Base-by-base conservation (phyloP, 2,888 invertebrate species). In the Fragum sueziense region DNA sequence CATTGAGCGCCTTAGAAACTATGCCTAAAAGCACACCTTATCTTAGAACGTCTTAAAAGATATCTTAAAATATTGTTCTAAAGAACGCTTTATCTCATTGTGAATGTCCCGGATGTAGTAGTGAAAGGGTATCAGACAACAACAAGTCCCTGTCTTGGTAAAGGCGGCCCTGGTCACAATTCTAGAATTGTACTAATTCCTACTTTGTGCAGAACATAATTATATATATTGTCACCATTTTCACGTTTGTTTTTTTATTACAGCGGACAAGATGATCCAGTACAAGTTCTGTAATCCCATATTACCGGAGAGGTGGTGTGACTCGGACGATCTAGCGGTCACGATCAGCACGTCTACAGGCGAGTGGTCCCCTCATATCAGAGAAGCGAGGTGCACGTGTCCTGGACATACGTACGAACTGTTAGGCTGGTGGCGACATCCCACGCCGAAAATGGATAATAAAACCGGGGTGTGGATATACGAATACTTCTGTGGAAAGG, bases 401-500 rank as follows among this genome's bases (percentile, higher is more conserved):
- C 84, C 82, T 47, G 74, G 79, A 67, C 83, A 82, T 52, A 71
- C 70, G 29, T 86, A 84, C 54, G 84, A 88, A 57, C 67, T 88
- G 17, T 47, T 80, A 33, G 86, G 86, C 27, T 88, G 88, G 88
- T 84, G 82, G 82, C 72, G 82, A 34, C 80, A 84, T 59, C 77
- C 74, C 0, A 68, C 76, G 11, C 77, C 74, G 14, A 77, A 65
- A 68, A 59, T 74, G n/a, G 74, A 77, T 59, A 84, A 84, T 65
- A 75, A 51, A 25, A 84, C 84, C 0, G 77, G 74, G 0, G 74
- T 82, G 37, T 88, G 88, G 88, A 86, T 86, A 34, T 88, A 88
- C 54, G 86, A 83, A 74, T 88, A 88, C 51, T 79, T 76, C 51
- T 88, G 88, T 73, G 81, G 86, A 22, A 87, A 88, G 86, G 87